Conservation (phyloP, 2,113 vertebrate species). For the Elaphurus davidianus region DNA sequence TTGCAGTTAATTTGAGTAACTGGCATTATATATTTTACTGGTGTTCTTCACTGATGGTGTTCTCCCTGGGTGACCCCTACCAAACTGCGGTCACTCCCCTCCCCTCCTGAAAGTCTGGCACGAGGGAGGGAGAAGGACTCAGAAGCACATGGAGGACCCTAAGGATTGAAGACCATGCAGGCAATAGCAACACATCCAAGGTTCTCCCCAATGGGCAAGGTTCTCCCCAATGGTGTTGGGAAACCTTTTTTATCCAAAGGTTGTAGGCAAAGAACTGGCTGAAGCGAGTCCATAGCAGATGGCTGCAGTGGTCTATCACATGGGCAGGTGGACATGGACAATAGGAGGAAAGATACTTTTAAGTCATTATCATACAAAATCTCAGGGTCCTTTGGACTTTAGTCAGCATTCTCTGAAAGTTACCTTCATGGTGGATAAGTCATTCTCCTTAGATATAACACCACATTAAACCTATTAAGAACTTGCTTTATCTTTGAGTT, state of each 20-base stretch:
- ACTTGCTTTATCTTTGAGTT: not conserved
- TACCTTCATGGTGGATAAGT: not conserved
- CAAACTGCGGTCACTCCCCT: not conserved
- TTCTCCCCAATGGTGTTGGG: not conserved
- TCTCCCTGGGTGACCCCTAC: not conserved
- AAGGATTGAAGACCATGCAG: not conserved
- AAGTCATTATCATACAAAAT: not conserved
- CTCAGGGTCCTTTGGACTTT: not conserved
- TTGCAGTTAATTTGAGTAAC: not conserved
- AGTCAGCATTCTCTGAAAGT: not conserved
- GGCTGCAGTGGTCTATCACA: not conserved
- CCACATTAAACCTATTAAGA: not conserved
- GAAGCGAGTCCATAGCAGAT: not conserved
- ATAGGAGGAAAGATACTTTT: not conserved
- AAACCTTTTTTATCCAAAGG: not conserved
- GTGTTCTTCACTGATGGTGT: not conserved
- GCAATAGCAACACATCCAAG: not conserved
- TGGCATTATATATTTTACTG: not conserved
- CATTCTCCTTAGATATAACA: not conserved
- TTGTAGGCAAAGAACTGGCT: not conserved
- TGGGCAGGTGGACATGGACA: not conserved
- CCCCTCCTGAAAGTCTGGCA: not conserved
- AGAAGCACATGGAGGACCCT: too few relatives aligned
- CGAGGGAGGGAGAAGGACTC: not conserved
- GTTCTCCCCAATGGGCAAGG: not conserved